Base-by-base conservation (phyloP, 2,888 invertebrate genomes). In the Eupithecia subumbrata region DNA sequence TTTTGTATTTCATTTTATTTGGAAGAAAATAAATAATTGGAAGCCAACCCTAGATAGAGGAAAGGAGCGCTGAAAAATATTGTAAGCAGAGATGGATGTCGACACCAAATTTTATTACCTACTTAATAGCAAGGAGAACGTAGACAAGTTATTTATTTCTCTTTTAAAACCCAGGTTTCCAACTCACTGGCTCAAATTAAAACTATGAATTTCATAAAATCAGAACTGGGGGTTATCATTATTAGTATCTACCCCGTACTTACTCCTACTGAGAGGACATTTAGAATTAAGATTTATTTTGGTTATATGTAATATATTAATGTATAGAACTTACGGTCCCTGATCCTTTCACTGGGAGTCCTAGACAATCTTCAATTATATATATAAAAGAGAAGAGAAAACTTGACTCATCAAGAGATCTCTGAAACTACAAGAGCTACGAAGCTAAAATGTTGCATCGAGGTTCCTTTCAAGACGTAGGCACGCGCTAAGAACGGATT, bases 1-100 rank as follows among this genome's bases (percentile, higher is more conserved):
- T 56, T 8, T 22, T 56, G 11, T 22, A 56, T 11, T 56, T n/a
- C 18, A n/a, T 48, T 48, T 48, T 22, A 56, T 64, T n/a, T 22
- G 30, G 9, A 18, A 11, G 9, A 16, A 18, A 64, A 34, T 64
- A 30, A 64, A 64, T 34, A 18, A 64, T 34, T 18, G 11, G 14
- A 18, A 64, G 30, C 16, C 34, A 34, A 64, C 34, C 30, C 64
- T 64, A 34, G 1, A 48, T 14, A 48, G 30, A 30, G 34, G 8
- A 64, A 16, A 22, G 22, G 56, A 56, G 22, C 56, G 22, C 22
- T 56, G 60, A 12, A 60, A 37, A 67, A 37, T 12, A 75, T 75
- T 75, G 71, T 63, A 34, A 77, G 70, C 11, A 25, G 48, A 69
- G 70, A 75, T 52, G 60, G 70, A 73, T 73, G 68, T 37, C 52